Evolutionary conservation across 2,797 vertebrate genomes (phyloP).

Genomic region (Melanotaenia pygmaea): DNA sequence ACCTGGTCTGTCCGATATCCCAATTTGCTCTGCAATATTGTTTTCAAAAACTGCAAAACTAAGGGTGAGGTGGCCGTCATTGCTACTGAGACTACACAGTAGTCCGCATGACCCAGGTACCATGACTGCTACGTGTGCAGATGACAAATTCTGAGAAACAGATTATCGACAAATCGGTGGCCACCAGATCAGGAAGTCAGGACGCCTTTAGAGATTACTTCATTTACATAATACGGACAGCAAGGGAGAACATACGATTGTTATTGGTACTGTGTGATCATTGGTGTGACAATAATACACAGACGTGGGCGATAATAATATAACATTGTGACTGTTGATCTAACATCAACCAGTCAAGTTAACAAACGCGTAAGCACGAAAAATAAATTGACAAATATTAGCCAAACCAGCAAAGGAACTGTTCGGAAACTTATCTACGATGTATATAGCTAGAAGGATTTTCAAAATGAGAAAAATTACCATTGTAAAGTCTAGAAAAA

Average conservation of each 20-base stretch:
- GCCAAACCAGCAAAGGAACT: neutral
- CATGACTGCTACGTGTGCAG: slow-evolving; percentile 44
- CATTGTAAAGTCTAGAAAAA: neutral
- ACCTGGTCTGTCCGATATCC: neutral
- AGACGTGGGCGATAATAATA: slow-evolving; percentile 5
- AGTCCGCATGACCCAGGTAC: slow-evolving; percentile 38
- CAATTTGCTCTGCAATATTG: neutral
- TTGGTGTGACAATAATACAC: neutral
- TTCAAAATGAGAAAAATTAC: neutral
- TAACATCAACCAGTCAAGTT: slow-evolving; percentile 21
- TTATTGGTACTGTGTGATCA: neutral
- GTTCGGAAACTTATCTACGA: neutral
- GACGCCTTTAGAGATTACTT: slow-evolving; percentile 28
- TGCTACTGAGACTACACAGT: slow-evolving; percentile 28
- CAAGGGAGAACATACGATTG: neutral
- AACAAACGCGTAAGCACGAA: slow-evolving; percentile 29
- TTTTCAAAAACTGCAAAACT: slow-evolving; percentile 4
- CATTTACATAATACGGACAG: slow-evolving; percentile 31
- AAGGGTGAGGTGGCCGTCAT: slow-evolving; percentile 58
- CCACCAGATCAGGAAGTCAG: slow-evolving; percentile 46
- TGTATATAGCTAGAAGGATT: rapidly evolving
- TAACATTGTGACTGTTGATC: slow-evolving; percentile 28
- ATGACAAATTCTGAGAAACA: slow-evolving; percentile 60
- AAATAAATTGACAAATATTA: neutral
- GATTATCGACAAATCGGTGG: slow-evolving; percentile 52